Evolutionary conservation across 2,113 vertebrate genomes (phyloP).

Genomic region (Quiscalus mexicanus): DNA sequence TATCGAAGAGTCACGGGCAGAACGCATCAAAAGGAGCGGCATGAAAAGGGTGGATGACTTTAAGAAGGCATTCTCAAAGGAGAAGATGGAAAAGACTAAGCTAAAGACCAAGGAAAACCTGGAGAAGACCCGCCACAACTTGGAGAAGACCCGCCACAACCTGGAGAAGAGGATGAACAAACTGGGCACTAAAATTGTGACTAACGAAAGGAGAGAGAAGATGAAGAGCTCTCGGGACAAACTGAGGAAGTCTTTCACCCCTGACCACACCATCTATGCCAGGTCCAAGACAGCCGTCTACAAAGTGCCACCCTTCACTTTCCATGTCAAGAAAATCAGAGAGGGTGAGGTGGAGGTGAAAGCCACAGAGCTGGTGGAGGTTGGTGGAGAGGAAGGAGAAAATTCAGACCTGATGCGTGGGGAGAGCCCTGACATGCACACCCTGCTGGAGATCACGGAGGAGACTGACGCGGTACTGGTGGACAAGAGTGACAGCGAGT

Average conservation of each 20-base stretch:
- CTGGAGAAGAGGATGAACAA: conserved; percentile 94
- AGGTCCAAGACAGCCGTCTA: conserved; percentile 92
- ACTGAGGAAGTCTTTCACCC: conserved; percentile 92
- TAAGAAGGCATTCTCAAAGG: conserved; percentile 97
- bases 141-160: conserved; percentile 93
- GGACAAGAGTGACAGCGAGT: conserved; percentile 86
- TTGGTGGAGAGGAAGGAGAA: conserved; percentile 80
- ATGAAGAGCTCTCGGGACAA: conserved; percentile 91
- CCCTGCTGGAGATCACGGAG: conserved; percentile 88
- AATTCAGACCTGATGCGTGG: conserved; percentile 85
- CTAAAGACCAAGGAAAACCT: conserved; percentile 93
- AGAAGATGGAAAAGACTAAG: conserved; percentile 93
- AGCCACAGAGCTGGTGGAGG: conserved; percentile 88
- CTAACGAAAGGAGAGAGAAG: conserved; percentile 88
- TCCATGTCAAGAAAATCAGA: conserved; percentile 96
- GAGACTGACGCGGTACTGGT: conserved; percentile 85
- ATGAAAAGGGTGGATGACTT: conserved; percentile 92
- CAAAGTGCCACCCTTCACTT: conserved; percentile 97
- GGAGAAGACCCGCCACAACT: conserved; percentile 94
- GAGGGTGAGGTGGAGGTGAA: conserved; percentile 88
- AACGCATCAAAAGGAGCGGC: conserved; percentile 89
- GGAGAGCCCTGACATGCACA: conserved; percentile 85
- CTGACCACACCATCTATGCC: conserved; percentile 86
- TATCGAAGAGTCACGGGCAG: conserved; percentile 92
- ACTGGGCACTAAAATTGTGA: conserved; percentile 91